Base-by-base conservation (phyloP, 2,113 vertebrate genomes). In the Sylvia atricapilla region DNA sequence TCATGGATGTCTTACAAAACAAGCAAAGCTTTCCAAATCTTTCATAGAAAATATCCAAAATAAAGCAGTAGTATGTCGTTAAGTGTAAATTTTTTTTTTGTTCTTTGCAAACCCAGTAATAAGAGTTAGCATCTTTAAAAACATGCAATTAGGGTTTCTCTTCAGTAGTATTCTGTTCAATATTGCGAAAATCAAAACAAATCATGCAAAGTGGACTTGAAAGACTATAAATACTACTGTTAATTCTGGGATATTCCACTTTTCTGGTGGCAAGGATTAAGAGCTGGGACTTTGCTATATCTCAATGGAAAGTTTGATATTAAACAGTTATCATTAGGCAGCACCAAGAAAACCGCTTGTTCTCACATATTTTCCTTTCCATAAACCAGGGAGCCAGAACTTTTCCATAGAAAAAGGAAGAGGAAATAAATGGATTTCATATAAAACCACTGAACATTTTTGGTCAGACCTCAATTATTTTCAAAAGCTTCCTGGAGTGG, bases 391-490 rank as follows among this genome's bases (percentile, higher is more conserved):
- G 43, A 93, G 60, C 39, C 60, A 91, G 72, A 85, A 74, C 4
- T 68, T 75, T 93, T 94, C 79, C 84, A 90, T 19, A 78, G 72
- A 49, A 77, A 87, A 93, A 91, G 18, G 50, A 93, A 90, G 33
- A 94, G 72, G 79, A 95, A 94, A 67, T 55, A 91, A 91, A 85
- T 41, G 17, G 52, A 74, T 87, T 77, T 94, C 39, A 70, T 64
- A 77, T 47, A 94, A 96, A 84, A 86, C 75, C 90, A 78, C 47
- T 6, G 20, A 90, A 92, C 43, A 27, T 56, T 94, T 95, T 80
- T 90, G 52, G 79, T 90, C 88, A 96, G 68, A 90, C 72, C 88
- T 96, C 92, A 89, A 23, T 89, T 95, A 83, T 95, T 94, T 95
- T 84, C 84, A 90, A 91, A 93, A 86, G 30, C 68, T 83, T 89